phyloP scores from a whole-genome alignment of 2,113 vertebrate species.

The Mirounga angustirostris region DNA sequence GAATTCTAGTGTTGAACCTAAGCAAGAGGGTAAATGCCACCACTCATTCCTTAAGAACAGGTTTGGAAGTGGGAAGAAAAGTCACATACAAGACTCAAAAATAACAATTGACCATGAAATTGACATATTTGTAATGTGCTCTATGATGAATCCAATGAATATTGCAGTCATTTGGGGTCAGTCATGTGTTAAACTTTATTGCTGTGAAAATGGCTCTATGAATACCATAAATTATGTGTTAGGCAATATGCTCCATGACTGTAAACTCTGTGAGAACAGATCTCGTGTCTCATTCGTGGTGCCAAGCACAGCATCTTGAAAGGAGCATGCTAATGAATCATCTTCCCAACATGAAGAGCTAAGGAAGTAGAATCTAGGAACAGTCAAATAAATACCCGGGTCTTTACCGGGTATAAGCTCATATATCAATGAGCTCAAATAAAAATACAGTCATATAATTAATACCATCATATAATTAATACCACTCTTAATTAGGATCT shows the following conservation, averaged over 20 bases:
- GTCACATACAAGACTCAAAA: background rate
- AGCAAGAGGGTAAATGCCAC: background rate
- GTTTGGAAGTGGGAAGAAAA: background rate
- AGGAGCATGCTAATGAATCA: background rate
- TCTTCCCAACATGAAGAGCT: background rate
- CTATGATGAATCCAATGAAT: background rate
- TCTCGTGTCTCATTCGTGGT: background rate
- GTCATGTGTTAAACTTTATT: background rate
- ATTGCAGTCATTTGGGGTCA: background rate
- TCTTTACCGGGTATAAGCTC: too few species aligned
- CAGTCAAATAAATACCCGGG: background rate
- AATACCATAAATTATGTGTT: background rate
- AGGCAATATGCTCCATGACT: background rate
- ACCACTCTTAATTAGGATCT: background rate
- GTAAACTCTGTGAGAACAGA: background rate
- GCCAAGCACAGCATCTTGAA: background rate
- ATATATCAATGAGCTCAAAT: background rate
- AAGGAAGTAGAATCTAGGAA: background rate
- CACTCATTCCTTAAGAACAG: background rate
- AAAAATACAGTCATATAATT: background rate
- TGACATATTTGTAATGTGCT: background rate
- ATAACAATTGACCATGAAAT: background rate
- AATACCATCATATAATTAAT: background rate
- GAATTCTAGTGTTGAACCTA: background rate
- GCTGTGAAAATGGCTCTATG: background rate